Evolutionary conservation across 1,140 invertebrate species (phyloP).

Genomic region (Diachasma alloeum): DNA sequence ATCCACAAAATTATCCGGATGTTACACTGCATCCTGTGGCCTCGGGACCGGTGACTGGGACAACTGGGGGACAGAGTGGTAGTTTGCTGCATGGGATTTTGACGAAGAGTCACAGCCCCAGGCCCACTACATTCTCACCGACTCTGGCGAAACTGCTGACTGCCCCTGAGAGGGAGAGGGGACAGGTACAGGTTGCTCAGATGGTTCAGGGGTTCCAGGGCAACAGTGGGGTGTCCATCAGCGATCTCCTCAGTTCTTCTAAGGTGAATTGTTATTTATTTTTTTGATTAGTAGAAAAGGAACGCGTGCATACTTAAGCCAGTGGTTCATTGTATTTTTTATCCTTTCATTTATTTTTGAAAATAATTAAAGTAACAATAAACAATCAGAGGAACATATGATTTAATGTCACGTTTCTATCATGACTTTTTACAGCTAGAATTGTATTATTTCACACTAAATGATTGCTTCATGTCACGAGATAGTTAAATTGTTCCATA

Average conservation of each 20-base stretch:
- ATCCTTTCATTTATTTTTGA: too few relatives aligned
- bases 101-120: constrained; percentile 68
- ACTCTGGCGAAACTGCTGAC: constrained; percentile 81
- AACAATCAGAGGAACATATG: too few relatives aligned
- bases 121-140: constrained; percentile 74
- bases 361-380: too few relatives aligned
- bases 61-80: constrained; percentile 63
- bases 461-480: too few relatives aligned
- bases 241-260: constrained; percentile 69
- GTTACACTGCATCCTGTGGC: constrained; percentile 78
- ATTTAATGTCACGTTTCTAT: too few relatives aligned
- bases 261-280: constrained; percentile 63
- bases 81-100: constrained; percentile 79
- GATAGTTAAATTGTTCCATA: too few relatives aligned
- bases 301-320: too few relatives aligned
- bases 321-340: too few relatives aligned
- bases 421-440: too few relatives aligned
- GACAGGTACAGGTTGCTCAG: constrained; percentile 48
- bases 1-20: constrained; percentile 78
- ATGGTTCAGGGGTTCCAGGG: constrained; percentile 58
- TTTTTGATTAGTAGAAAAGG: too few relatives aligned
- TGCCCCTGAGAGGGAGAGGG: constrained; percentile 69
- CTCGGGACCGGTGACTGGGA: constrained; percentile 51
- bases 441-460: too few relatives aligned
- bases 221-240: constrained; percentile 65